Evolutionary conservation across 2,888 invertebrate species (phyloP).

Genomic region (Drosophila pegasa): DNA sequence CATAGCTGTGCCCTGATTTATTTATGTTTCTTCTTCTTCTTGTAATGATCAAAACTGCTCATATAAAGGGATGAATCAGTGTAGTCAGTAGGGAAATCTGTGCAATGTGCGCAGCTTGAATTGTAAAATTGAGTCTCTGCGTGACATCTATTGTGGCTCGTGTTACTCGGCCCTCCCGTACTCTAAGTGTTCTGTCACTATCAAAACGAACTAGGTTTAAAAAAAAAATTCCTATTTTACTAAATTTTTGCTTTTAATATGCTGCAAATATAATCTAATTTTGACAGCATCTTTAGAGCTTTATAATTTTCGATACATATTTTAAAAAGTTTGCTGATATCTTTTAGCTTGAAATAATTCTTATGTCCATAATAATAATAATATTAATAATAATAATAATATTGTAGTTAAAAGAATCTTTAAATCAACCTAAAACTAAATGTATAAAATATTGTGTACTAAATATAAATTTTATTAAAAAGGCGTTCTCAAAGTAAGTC

Average conservation of each 20-base stretch:
- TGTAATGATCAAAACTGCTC: neutral
- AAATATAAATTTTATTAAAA: neutral
- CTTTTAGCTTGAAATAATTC: too few species aligned
- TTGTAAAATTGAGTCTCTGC: neutral
- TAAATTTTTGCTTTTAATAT: too few species aligned
- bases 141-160: neutral
- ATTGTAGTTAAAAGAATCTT: too few species aligned
- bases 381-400: too few species aligned
- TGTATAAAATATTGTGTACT: too few species aligned
- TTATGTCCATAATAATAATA: too few species aligned
- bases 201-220: neutral
- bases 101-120: neutral
- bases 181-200: neutral
- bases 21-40: neutral
- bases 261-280: too few species aligned
- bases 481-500: neutral
- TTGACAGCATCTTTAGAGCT: too few species aligned
- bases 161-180: neutral
- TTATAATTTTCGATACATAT: too few species aligned
- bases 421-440: too few species aligned
- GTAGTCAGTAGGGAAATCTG: neutral
- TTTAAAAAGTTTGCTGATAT: too few species aligned
- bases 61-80: constrained; percentile 3
- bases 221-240: too few species aligned
- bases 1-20: neutral